Evolutionary conservation across 2,888 invertebrate genomes (phyloP), one percentile per base, ranked within the genome.

Genomic region (Rhagophthalmus giganteus): DNA sequence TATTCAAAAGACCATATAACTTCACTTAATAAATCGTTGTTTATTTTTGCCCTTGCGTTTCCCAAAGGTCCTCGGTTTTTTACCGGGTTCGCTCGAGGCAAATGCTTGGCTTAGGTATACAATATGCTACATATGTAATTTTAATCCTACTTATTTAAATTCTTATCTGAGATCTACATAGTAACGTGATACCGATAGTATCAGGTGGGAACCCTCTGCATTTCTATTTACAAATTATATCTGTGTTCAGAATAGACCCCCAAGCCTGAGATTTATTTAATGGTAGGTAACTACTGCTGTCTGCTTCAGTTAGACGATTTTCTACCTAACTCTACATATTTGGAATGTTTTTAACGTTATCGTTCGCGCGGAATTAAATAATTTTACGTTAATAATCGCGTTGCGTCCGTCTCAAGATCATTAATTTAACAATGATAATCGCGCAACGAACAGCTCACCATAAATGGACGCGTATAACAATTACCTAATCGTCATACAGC

Each of bases 81-180:
- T 54, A 40, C 38, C 12, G 16, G 24, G 24, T 25, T 28, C 38
- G 49, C 68, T 65, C 58, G 50, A 61, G 61, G 67, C 61, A 58
- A 38, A 59, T 59, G 57, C 58, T 58, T 59, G 65, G 65, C 64
- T 63, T 61, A 53, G 62, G 59, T 61, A 47, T 30, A 49, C 53
- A 71, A 70, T 71, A 71, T 70, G 64, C 44, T 69, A 72, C 72
- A 72, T 70, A 72, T 73, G 73, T 72, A 72, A 71, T 71, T 72
- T 72, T 74, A 74, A 74, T 74, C 72, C 72, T 65, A 67, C 69
- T 71, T 71, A 72, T 73, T 72, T 69, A 69, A 73, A 71, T 70
- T 63, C 68, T 69, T 72, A 72, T 72, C 72, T 71, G 42, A 55
- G 65, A 71, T 72, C 71, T 72, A 71, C 68, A 52, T 41, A 65